Percentiles rank a stretch among this genome's conserved stretches.
phyloP scores from a whole-genome alignment of 2,797 vertebrate species.

The Myotis daubentonii region DNA sequence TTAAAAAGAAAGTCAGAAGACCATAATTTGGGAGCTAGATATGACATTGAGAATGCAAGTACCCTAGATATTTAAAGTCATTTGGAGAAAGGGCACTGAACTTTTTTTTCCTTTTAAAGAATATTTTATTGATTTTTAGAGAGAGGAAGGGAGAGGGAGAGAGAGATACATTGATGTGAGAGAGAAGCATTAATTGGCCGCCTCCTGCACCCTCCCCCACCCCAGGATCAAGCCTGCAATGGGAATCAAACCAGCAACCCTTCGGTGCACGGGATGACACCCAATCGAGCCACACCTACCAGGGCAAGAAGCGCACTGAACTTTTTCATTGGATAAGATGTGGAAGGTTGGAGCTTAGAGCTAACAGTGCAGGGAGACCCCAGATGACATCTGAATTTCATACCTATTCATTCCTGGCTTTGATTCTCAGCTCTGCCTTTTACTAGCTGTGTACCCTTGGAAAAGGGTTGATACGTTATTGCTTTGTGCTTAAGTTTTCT shows the following conservation, averaged over 20 bases:
- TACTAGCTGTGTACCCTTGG: not conserved
- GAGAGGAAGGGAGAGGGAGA: not conserved
- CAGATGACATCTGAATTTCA: not conserved
- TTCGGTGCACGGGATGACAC: not conserved
- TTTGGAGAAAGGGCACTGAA: not conserved
- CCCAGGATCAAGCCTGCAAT: not conserved
- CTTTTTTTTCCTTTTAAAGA: not conserved
- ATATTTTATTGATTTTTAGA: not conserved
- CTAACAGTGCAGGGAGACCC: not conserved
- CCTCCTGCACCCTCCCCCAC: not conserved
- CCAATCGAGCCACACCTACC: not conserved
- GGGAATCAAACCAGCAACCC: not conserved
- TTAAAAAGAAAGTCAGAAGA: not conserved
- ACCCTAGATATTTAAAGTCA: not conserved
- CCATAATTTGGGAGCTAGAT: not conserved
- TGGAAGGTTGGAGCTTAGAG: not conserved
- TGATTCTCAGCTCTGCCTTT: not conserved
- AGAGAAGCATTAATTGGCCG: not conserved
- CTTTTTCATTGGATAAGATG: not conserved
- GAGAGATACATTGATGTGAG: not conserved
- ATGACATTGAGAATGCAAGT: not conserved
- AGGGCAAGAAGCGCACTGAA: not conserved
- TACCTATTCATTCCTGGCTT: not conserved
- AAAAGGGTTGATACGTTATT: not conserved
- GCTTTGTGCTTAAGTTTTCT: not conserved